Evolutionary conservation across 2,797 vertebrate genomes (phyloP), one percentile per base, ranked within the genome.

Genomic region (Enteromius treurensis): DNA sequence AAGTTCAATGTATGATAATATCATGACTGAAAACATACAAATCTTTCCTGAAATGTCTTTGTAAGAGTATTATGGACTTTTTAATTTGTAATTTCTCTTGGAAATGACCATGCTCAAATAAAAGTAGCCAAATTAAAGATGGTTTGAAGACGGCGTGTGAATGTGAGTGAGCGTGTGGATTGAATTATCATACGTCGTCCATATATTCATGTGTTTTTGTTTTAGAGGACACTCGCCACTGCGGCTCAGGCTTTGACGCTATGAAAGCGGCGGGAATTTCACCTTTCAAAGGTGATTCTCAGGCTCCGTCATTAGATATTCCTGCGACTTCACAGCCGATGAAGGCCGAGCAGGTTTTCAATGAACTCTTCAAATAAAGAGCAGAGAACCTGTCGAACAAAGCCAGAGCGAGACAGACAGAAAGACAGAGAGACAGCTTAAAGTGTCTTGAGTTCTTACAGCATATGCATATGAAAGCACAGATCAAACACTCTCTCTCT

Each of bases 21-120:
- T 95, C 96, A 97, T 97, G 96, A 97, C 95, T 97, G 93, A 95
- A 93, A 92, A 94, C 94, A 94, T 94, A 92, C 95, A 94, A 97
- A 97, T 96, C 97, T 99, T 99, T 99, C 97, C 97, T 98, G 96
- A 99, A 68, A 98, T 99, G 97, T 99, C 97, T 99, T 99, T 99
- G 98, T 99, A 99, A 99, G 98, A 98, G 98, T 99, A 99, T 98
- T 99, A 99, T 98, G 98, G 97, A 98, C 98, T 99, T 98, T 98
- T 98, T 98, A 97, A 99, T 99, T 99, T 99, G 97, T 99, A 98
- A 99, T 99, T 99, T 99, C 97, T 98, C 97, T 98, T 97, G 97
- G 98, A 99, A 97, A 99, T 99, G 97, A 99, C 98, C 98, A 98
- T 99, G 98, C 98, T 99, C 97, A 97, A 99, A 99, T 99, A 99